phyloP scores from a whole-genome alignment of 1,140 invertebrate genomes.

The Idris sp. region DNA sequence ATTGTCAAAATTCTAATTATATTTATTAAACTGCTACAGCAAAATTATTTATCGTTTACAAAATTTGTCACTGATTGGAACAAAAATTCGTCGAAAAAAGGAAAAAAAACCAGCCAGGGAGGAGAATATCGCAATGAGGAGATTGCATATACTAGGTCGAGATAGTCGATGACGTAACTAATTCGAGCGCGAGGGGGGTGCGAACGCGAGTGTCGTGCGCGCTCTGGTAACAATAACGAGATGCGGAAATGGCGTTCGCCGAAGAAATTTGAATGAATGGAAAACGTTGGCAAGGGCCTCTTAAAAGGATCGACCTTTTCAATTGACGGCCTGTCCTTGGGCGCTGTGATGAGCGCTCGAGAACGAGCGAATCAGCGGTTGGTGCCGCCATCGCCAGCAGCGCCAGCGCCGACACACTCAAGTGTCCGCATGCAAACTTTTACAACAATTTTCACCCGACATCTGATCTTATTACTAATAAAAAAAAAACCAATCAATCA shows the following conservation, averaged over 20 bases:
- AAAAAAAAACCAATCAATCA: too few species aligned
- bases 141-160: conserved; percentile 56
- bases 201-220: conserved; percentile 49
- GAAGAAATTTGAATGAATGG: conserved; percentile 76
- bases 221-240: conserved; percentile 62
- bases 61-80: too few species aligned
- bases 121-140: conserved; percentile 38
- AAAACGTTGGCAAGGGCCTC: conserved; percentile 70
- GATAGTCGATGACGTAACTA: conserved; percentile 58
- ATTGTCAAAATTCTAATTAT: too few species aligned
- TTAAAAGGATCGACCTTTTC: conserved; percentile 78
- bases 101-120: too few species aligned
- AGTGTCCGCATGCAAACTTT: conserved; percentile 2
- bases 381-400: conserved; percentile 61
- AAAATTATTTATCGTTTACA: too few species aligned
- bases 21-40: too few species aligned
- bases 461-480: too few species aligned
- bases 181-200: conserved; percentile 45
- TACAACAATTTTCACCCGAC: too few species aligned
- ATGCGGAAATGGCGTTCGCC: conserved; percentile 66
- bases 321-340: conserved; percentile 75
- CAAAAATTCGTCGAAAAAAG: too few species aligned
- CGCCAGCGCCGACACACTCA: conserved; percentile 39
- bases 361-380: conserved; percentile 29
- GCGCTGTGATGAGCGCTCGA: conserved; percentile 27